phyloP scores from a whole-genome alignment of 2,113 vertebrate species.

The Charadrius vociferus region DNA sequence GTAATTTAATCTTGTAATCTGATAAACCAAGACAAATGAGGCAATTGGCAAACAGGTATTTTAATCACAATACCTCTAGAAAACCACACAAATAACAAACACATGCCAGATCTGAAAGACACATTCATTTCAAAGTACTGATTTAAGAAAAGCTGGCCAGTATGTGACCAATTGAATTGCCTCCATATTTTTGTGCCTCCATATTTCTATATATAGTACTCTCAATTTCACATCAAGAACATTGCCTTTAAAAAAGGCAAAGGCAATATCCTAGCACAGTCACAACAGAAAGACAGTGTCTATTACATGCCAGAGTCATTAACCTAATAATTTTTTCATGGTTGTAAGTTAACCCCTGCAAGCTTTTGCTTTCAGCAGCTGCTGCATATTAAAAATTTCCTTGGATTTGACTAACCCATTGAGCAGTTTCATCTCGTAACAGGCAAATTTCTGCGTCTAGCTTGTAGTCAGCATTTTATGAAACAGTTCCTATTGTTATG shows the following conservation, averaged over 20 bases:
- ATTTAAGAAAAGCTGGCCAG: slow-evolving; percentile 24
- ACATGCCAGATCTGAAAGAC: slow-evolving; percentile 42
- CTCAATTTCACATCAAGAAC: slow-evolving; percentile 50
- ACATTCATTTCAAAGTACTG: slow-evolving; percentile 49
- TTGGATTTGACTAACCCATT: slow-evolving; percentile 31
- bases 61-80: slow-evolving; percentile 60
- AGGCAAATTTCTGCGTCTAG: not conserved
- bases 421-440: not conserved
- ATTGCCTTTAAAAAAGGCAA: slow-evolving; percentile 23
- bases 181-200: not conserved
- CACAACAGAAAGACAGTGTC: slow-evolving; percentile 8
- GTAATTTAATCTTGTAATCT: slow-evolving; percentile 71
- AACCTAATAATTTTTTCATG: slow-evolving; percentile 60
- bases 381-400: slow-evolving; percentile 39
- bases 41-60: slow-evolving; percentile 54
- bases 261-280: not conserved
- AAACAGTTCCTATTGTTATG: slow-evolving; percentile 67
- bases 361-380: slow-evolving; percentile 44
- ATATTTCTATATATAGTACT: not conserved
- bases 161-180: slow-evolving; percentile 52
- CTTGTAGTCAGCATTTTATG: slow-evolving; percentile 48
- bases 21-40: slow-evolving; percentile 75
- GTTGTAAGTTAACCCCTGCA: slow-evolving; percentile 15
- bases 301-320: slow-evolving; percentile 36
- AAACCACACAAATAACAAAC: slow-evolving; percentile 63